A percentile compares a stretch with the other conserved stretches of the same genome.
Conservation (phyloP, 2,888 invertebrate genomes). For the Cantharis lateralis region DNA sequence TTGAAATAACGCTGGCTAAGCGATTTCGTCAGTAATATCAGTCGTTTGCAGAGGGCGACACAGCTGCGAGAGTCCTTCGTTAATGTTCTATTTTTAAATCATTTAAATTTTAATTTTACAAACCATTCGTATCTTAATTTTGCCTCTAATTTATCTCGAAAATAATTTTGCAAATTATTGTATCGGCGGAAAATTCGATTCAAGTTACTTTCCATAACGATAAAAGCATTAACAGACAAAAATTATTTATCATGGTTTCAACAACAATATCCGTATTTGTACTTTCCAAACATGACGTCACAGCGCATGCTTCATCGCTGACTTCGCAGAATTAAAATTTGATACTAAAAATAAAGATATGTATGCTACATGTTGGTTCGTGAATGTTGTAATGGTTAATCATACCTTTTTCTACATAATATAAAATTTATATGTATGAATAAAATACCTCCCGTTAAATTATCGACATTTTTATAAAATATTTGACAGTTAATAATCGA, state of each 20-base stretch:
- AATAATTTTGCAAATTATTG: neutral
- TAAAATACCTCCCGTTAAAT: neutral
- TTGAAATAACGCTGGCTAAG: neutral
- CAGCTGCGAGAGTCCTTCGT: conserved; percentile 8
- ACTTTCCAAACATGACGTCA: conserved; percentile 37
- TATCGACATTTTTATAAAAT: neutral
- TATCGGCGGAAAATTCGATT: neutral
- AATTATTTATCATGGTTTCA: conserved; percentile 7
- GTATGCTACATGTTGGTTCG: conserved; percentile 8
- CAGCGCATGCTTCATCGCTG: conserved; percentile 30
- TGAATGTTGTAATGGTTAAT: conserved; percentile 23
- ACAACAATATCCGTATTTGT: conserved; percentile 29
- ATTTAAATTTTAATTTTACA: conserved; percentile 16
- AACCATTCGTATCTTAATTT: neutral
- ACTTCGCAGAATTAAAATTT: conserved; percentile 34
- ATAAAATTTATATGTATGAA: neutral
- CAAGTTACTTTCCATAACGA: neutral
- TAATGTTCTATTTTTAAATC: conserved; percentile 25
- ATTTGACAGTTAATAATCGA: neutral
- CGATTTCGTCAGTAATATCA: conserved; percentile 25
- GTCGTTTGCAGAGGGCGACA: conserved; percentile 41
- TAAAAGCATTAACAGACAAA: neutral
- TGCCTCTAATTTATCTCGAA: neutral
- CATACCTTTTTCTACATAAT: neutral
- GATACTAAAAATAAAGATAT: conserved; percentile 28